Conservation (phyloP, 2,113 vertebrate genomes). For the Anguilla rostrata region DNA sequence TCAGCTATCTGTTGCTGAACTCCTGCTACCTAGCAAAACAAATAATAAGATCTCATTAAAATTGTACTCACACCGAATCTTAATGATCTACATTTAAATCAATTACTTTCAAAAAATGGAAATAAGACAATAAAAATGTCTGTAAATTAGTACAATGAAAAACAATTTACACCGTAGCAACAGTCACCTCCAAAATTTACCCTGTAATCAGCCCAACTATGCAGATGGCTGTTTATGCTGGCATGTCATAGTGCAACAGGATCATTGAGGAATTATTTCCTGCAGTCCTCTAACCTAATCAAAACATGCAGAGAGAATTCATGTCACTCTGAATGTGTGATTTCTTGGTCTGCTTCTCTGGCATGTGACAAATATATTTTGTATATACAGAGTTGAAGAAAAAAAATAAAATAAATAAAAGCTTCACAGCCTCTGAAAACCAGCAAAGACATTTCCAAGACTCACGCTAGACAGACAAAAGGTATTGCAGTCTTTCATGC, state of each 20-base stretch:
- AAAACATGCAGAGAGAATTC: neutral
- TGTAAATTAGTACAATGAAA: neutral
- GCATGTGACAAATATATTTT: neutral
- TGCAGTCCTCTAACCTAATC: neutral
- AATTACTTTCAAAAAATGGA: neutral
- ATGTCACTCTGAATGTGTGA: neutral
- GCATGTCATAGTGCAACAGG: neutral
- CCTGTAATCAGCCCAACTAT: too few relatives aligned
- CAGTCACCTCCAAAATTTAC: too few relatives aligned
- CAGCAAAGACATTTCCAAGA: conserved; percentile 40
- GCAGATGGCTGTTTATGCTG: too few relatives aligned
- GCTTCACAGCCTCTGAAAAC: conserved; percentile 43
- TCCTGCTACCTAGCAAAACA: neutral
- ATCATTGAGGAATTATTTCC: neutral
- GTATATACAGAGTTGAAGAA: neutral
- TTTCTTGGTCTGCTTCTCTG: neutral
- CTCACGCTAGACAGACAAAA: conserved; percentile 56
- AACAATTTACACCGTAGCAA: neutral
- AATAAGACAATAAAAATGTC: too few relatives aligned
- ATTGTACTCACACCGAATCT: neutral
- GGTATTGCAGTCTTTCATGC: conserved; percentile 51
- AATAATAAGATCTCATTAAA: neutral
- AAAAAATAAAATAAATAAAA: conserved; percentile 48
- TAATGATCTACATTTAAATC: neutral
- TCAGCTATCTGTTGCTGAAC: neutral